These are phyloP conservation scores for Euzophera pinguis DNA, from an alignment of 2,888 invertebrate species.

Conservation along the genomic window DNA sequence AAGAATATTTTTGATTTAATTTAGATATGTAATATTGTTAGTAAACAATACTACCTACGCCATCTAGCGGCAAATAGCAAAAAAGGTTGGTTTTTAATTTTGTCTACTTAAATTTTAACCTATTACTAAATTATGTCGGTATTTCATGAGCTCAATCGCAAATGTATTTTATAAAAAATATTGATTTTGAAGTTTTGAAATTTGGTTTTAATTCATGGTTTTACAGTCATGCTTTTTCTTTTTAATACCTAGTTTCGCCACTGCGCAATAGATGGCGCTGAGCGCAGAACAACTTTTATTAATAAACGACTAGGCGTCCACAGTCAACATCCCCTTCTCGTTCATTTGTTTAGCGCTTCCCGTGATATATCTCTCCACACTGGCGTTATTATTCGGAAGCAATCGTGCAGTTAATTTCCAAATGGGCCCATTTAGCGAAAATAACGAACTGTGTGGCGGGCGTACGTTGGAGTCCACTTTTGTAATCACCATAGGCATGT, in stretches of 20 bases:
- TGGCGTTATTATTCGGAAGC: conserved; percentile 60
- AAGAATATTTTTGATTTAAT: no score
- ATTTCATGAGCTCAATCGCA: no score
- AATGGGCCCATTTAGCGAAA: conserved; percentile 70
- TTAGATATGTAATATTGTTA: not conserved
- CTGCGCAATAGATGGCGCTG: conserved; percentile 46
- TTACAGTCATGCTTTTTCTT: not conserved
- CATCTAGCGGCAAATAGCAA: no score
- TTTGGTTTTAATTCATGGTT: no score
- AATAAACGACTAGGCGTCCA: not conserved
- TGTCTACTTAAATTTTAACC: no score
- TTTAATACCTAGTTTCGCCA: conserved; percentile 28
- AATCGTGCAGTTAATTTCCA: conserved; percentile 73
- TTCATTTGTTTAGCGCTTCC: conserved; percentile 40
- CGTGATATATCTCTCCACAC: conserved; percentile 47
- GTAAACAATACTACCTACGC: no score
- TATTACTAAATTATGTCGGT: no score
- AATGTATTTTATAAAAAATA: no score
- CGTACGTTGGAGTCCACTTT: conserved; percentile 36
- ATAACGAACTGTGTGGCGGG: conserved; percentile 54
- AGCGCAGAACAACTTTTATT: not conserved
- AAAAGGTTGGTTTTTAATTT: no score
- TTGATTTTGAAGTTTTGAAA: no score
- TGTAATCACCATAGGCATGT: conserved; percentile 41
- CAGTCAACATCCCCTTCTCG: conserved; percentile 22